A percentile compares a stretch with the other conserved stretches of the same genome.
These are phyloP conservation scores for Troides helena DNA, from an alignment of 2,888 invertebrate genomes.

Conservation along the genomic window DNA sequence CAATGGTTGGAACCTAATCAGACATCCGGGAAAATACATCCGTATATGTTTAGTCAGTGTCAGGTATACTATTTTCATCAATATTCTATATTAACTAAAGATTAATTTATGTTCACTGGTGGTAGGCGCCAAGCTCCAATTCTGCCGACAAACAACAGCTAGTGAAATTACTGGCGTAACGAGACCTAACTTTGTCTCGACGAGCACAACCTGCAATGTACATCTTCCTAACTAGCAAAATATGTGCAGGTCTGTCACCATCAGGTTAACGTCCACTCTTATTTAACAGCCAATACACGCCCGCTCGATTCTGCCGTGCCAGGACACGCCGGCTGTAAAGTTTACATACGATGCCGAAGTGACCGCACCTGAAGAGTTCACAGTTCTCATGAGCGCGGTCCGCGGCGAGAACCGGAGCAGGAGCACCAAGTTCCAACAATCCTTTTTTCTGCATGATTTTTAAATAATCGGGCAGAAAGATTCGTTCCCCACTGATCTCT, in stretches of 20 bases:
- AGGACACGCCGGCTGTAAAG: slow-evolving; percentile 95
- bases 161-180: too few relatives aligned
- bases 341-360: slow-evolving; percentile 89
- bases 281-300: slow-evolving; percentile 89
- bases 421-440: slow-evolving; percentile 84
- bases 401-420: slow-evolving; percentile 70
- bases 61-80: slow-evolving; percentile 71
- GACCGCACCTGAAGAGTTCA: slow-evolving; percentile 86
- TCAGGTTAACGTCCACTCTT: neutral
- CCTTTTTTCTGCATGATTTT: slow-evolving; percentile 38
- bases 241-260: too few relatives aligned
- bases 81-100: neutral
- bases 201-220: too few relatives aligned
- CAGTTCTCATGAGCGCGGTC: slow-evolving; percentile 94
- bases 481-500: neutral
- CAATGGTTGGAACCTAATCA: slow-evolving; percentile 94
- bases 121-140: too few relatives aligned
- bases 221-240: too few relatives aligned
- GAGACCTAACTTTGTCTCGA: too few relatives aligned
- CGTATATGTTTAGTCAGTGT: slow-evolving; percentile 92
- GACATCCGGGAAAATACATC: slow-evolving; percentile 91
- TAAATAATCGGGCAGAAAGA: neutral
- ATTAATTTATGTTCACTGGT: too few relatives aligned
- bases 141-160: too few relatives aligned
- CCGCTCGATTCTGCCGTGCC: slow-evolving; percentile 93